These are phyloP conservation scores for Mastomys natalensis DNA, from an alignment of 2,113 vertebrate genomes.

Conservation along the genomic window DNA sequence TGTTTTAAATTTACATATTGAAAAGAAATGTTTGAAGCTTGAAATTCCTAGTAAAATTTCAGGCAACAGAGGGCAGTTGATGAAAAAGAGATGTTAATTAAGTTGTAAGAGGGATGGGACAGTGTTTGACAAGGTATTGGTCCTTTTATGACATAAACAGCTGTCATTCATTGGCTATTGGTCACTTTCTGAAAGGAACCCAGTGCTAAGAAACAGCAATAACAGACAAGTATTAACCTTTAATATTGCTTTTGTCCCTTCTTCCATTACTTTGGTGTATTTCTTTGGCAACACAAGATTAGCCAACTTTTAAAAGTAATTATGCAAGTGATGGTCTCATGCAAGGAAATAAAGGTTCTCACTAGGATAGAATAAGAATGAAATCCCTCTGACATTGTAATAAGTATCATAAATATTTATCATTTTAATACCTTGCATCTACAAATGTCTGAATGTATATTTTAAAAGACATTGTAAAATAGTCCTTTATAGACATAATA, in stretches of 20 bases:
- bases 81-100: neutral
- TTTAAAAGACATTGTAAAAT: neutral
- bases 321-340: neutral
- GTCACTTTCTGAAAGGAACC: constrained; percentile 3
- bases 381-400: neutral
- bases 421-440: neutral
- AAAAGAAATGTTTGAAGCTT: neutral
- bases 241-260: neutral
- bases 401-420: neutral
- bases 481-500: neutral
- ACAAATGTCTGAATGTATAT: neutral
- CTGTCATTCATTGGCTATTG: neutral
- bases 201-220: neutral
- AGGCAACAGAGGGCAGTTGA: neutral
- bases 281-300: neutral
- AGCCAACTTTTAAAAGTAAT: neutral
- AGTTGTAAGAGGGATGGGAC: neutral
- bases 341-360: neutral
- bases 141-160: neutral
- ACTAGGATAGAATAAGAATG: neutral
- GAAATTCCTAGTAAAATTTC: neutral
- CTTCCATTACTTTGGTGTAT: neutral
- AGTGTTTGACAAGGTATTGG: neutral
- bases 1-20: neutral
- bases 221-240: neutral